phyloP scores from a whole-genome alignment of 2,113 vertebrate species.

The Tamias sibiricus region DNA sequence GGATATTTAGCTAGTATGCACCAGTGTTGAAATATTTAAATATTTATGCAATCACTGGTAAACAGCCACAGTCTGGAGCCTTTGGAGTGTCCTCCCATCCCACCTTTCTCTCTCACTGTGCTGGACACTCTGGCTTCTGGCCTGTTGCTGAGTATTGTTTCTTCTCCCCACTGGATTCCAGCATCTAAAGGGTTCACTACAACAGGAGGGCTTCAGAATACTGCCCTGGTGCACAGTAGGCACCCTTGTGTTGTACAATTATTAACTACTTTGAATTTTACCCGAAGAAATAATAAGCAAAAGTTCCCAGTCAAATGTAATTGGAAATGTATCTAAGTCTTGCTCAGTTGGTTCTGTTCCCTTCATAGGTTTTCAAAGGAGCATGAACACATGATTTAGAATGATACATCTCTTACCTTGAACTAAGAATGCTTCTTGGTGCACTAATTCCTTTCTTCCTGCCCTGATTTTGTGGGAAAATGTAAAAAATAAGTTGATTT shows the following conservation, averaged over 20 bases:
- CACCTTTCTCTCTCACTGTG: neutral
- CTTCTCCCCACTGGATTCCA: neutral
- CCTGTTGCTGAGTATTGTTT: neutral
- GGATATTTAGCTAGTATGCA: neutral
- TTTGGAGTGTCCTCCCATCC: accelerated
- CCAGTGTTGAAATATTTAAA: neutral
- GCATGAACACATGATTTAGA: neutral
- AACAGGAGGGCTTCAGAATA: neutral
- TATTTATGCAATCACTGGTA: neutral
- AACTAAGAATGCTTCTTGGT: neutral
- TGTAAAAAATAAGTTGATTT: neutral
- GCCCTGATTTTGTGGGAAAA: neutral
- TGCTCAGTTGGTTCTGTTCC: neutral
- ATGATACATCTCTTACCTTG: neutral
- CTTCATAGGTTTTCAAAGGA: neutral
- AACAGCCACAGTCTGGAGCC: neutral
- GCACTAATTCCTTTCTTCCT: neutral
- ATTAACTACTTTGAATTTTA: neutral
- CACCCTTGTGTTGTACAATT: neutral
- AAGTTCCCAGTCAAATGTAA: neutral
- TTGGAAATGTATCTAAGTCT: neutral
- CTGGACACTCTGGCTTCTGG: neutral
- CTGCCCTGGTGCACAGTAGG: no score
- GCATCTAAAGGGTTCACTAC: neutral
- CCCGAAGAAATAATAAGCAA: neutral